A percentile compares a stretch with the other conserved stretches of the same genome.
These are phyloP conservation scores for Brachyptera putata DNA, from an alignment of 2,888 invertebrate species.

Conservation along the genomic window DNA sequence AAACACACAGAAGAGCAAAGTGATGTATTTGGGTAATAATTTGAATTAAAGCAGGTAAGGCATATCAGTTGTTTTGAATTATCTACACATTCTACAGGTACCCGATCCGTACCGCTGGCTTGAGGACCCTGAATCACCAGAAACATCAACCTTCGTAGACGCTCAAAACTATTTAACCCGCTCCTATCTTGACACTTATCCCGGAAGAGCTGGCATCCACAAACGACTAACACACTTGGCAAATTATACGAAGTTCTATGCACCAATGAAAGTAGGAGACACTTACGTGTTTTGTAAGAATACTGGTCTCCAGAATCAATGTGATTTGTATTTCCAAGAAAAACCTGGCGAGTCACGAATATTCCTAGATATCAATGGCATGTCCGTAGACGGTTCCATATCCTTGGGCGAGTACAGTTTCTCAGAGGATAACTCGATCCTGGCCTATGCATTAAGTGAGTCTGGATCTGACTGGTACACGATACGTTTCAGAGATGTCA, in stretches of 20 bases:
- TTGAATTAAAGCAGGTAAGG: too few species aligned
- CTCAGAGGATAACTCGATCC: slow-evolving; percentile 48
- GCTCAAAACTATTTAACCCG: slow-evolving; percentile 50
- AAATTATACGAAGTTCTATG: slow-evolving; percentile 54
- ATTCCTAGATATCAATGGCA: too few species aligned
- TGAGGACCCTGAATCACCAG: slow-evolving; percentile 52
- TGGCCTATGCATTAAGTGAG: slow-evolving; percentile 50
- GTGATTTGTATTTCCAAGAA: too few species aligned
- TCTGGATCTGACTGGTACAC: slow-evolving; percentile 55
- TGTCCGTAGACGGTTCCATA: slow-evolving; percentile 50
- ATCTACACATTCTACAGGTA: too few species aligned
- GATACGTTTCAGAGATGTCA: slow-evolving; percentile 39
- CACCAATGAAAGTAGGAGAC: slow-evolving; percentile 48
- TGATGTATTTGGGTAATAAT: too few species aligned
- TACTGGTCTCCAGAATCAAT: too few species aligned
- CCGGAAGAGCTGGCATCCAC: slow-evolving; percentile 44
- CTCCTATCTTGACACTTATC: slow-evolving; percentile 49
- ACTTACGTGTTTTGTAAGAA: slow-evolving; percentile 53
- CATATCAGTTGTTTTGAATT: too few species aligned
- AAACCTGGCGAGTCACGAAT: too few species aligned
- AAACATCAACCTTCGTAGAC: slow-evolving; percentile 52
- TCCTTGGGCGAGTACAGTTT: slow-evolving; percentile 40
- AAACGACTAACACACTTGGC: slow-evolving; percentile 50
- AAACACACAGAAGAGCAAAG: too few species aligned
- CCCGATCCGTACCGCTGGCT: slow-evolving; percentile 55